Percentiles rank a stretch among this genome's conserved stretches.
Conservation (phyloP, 2,888 invertebrate genomes). For the Caenorhabditis sp. region DNA sequence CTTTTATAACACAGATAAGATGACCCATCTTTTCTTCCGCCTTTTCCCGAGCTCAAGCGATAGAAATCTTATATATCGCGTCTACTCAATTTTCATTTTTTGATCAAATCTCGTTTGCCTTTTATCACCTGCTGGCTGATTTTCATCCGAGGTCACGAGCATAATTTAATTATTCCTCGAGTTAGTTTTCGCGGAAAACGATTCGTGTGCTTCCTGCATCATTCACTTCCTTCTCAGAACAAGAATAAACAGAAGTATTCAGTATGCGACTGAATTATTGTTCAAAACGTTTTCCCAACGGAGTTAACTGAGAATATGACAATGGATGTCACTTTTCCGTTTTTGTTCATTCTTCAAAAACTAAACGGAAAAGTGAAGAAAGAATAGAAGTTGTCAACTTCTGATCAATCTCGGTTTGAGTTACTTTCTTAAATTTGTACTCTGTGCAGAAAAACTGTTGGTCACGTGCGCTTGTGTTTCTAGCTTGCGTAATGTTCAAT, state of each 20-base stretch:
- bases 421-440: no score
- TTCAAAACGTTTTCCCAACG: not conserved
- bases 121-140: not conserved
- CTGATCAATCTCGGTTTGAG: not conserved
- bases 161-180: not conserved
- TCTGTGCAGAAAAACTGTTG: not conserved
- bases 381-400: not conserved
- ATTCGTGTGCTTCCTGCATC: not conserved
- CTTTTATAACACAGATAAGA: constrained; percentile 9
- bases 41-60: no score
- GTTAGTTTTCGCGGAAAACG: not conserved
- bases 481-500: no score
- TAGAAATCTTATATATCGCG: no score
- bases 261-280: constrained; percentile 13
- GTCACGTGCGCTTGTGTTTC: not conserved
- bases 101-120: no score
- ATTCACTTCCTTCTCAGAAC: not conserved
- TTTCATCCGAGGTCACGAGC: not conserved
- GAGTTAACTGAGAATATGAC: not conserved
- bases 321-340: not conserved
- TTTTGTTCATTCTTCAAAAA: not conserved
- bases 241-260: not conserved
- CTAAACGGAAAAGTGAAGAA: not conserved
- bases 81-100: not conserved
- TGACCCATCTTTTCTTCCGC: constrained; percentile 3